Percentiles rank a stretch among this genome's conserved stretches.
Evolutionary conservation across 1,140 invertebrate species (phyloP).

Genomic region (Aricia agestis): DNA sequence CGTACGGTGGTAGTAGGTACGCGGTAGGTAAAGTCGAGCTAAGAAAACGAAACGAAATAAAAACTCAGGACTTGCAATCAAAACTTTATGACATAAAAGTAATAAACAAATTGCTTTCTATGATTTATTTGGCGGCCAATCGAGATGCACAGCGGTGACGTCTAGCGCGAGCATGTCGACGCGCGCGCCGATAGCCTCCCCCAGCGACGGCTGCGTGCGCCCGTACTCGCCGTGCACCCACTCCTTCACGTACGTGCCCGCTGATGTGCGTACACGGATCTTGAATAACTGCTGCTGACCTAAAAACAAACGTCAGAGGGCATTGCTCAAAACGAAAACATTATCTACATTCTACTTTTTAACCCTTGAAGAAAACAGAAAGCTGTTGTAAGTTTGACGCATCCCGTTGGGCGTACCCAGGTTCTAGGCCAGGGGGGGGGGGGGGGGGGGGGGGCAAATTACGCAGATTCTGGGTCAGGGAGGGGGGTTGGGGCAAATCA

Average conservation of each 20-base stretch:
- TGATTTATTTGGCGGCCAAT: slow-evolving; percentile 77
- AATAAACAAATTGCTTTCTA: background rate
- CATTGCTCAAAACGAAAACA: too few relatives aligned
- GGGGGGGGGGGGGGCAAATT: too few relatives aligned
- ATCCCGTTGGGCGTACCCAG: too few relatives aligned
- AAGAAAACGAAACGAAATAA: background rate
- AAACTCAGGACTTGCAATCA: background rate
- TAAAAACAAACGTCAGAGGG: slow-evolving; percentile 31
- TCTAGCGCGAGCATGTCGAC: slow-evolving; percentile 86
- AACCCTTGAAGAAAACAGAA: too few relatives aligned
- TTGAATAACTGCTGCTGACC: slow-evolving; percentile 78
- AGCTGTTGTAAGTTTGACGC: too few relatives aligned
- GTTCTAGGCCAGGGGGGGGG: too few relatives aligned
- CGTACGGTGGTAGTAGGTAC: too few relatives aligned
- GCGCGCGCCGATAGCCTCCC: slow-evolving; percentile 78
- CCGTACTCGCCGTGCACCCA: slow-evolving; percentile 97
- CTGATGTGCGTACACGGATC: slow-evolving; percentile 88
- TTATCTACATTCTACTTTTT: too few relatives aligned
- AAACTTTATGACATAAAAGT: background rate
- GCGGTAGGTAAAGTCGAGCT: too few relatives aligned
- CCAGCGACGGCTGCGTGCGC: slow-evolving; percentile 86
- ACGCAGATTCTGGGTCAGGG: too few relatives aligned
- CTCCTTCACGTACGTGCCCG: slow-evolving; percentile 98
- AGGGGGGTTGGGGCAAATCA: too few relatives aligned
- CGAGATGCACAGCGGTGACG: slow-evolving; percentile 81